A percentile compares a stretch with the other conserved stretches of the same genome.
Evolutionary conservation across 2,888 invertebrate genomes (phyloP).

Genomic region (Lochmaea crataegi): DNA sequence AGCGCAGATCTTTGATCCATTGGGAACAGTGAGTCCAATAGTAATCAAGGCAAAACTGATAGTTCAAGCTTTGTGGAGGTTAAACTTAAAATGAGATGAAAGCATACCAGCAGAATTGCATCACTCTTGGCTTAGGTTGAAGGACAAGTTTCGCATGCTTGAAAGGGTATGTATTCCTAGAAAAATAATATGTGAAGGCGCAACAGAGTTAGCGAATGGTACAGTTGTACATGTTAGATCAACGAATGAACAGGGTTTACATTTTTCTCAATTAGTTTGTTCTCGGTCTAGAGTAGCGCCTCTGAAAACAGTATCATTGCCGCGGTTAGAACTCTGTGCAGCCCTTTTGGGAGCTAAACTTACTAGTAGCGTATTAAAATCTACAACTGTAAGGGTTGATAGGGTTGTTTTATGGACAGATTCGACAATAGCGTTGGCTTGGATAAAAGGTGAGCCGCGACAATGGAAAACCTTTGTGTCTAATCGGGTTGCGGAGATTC

Average conservation of each 20-base stretch:
- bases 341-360: conserved; percentile 26
- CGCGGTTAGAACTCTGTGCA: conserved; percentile 30
- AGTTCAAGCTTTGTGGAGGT: conserved; percentile 20
- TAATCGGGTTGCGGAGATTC: no score
- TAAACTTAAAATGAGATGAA: conserved; percentile 27
- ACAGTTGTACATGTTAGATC: conserved; percentile 3
- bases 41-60: conserved; percentile 25
- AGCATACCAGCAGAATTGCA: conserved; percentile 18
- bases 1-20: conserved; percentile 24
- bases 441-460: neutral
- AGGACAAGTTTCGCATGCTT: conserved; percentile 4
- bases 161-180: conserved; percentile 16
- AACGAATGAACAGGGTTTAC: conserved; percentile 2
- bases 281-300: conserved; percentile 36
- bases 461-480: no score
- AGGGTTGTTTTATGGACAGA: conserved; percentile 32
- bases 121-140: conserved; percentile 17
- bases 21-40: conserved; percentile 19
- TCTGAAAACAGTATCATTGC: conserved; percentile 28
- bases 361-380: conserved; percentile 7
- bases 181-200: conserved; percentile 22
- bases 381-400: conserved; percentile 12
- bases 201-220: conserved; percentile 11
- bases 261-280: conserved; percentile 26
- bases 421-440: conserved; percentile 30